Base-by-base conservation (phyloP, 2,888 invertebrate species). In the Sympetrum striolatum region DNA sequence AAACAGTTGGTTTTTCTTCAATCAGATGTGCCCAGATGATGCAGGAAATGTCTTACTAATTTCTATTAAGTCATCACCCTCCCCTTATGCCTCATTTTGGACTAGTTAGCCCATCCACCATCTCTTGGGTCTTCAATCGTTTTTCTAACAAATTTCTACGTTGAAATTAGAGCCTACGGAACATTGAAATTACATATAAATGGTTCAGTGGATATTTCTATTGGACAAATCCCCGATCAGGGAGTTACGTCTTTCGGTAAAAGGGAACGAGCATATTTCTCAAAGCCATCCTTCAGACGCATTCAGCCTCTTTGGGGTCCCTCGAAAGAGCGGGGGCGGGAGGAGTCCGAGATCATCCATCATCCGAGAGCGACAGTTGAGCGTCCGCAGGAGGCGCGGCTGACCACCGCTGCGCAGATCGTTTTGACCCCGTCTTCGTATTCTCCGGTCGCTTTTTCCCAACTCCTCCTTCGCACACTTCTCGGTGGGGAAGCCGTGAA, bases 381-480 rank as follows among this genome's bases (percentile, higher is more conserved):
- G 60, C 86, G 86, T 86, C 86, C 86, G 35, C 37, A 53, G 18
- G 22, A 58, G 58, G 48, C 31, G 86, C 86, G 86, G 86, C 86
- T 86, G 86, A 86, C 86, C 86, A 86, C 37, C 60, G 58, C 64
- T 64, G 86, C 35, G 86, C 86, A 86, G 60, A 86, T 86, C 86
- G 86, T 86, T 86, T 86, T 86, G 86, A 86, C 86, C 86, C 60
- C 86, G 58, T 37, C 22, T 64, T 64, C 18, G 18, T 53, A 25
- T 15, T 48, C 35, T 86, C 37, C 2, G 31, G 12, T 73, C 73
- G 31, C 82, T 18, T 22, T 31, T 37, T 35, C 31, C 82, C 14
- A 48, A 25, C 48, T 14, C 37, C 48, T 18, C 18, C 58, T 64
- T 64, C 64, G 64, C 64, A 22, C 73, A 73, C 73, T 31, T 73